These are phyloP conservation scores for Aegithalos caudatus DNA, from an alignment of 2,113 vertebrate genomes.

Conservation along the genomic window DNA sequence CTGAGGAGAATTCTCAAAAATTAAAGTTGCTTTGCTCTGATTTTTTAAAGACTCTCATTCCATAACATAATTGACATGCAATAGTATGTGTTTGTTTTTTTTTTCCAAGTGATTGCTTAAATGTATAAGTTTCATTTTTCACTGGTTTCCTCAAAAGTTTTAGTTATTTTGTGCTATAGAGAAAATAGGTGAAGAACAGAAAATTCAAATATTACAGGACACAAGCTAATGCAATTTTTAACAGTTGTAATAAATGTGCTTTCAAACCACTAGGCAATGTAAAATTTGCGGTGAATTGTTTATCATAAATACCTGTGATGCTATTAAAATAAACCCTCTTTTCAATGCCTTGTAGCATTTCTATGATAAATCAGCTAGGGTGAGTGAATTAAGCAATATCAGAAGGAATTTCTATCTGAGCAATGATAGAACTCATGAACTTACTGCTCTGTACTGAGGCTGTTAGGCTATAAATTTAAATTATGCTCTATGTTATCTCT, in stretches of 20 bases:
- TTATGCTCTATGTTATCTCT: neutral
- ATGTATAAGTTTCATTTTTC: neutral
- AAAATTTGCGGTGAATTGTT: neutral
- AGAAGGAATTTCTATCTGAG: neutral
- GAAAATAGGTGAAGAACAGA: neutral
- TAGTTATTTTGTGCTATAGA: neutral
- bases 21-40: neutral
- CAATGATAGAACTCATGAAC: neutral
- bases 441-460: neutral
- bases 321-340: neutral
- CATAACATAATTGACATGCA: fast-evolving
- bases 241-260: neutral
- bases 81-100: neutral
- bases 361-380: neutral
- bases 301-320: neutral
- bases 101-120: neutral
- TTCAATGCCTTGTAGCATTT: neutral
- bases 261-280: neutral
- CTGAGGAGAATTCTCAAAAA: neutral
- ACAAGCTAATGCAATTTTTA: neutral
- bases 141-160: neutral
- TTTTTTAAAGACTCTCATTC: neutral
- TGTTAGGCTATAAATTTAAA: neutral
- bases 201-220: neutral
- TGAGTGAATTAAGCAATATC: neutral